Conservation (phyloP, 2,888 invertebrate genomes). For the Chrysotoxum bicinctum region DNA sequence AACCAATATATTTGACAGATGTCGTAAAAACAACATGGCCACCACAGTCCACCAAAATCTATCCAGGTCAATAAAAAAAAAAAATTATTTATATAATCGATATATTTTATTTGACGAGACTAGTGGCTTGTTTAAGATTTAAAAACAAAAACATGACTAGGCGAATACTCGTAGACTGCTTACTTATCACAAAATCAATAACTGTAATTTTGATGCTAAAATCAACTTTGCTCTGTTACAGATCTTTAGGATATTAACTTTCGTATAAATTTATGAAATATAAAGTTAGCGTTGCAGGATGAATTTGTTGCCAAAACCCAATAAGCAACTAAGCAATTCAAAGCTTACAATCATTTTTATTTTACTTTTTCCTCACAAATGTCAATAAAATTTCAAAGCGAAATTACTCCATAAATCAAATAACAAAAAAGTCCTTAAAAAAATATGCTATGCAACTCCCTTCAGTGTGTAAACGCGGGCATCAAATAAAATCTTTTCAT, state of each 20-base stretch:
- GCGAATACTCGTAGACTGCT: too few species aligned
- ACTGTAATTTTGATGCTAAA: too few species aligned
- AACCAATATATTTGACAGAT: too few species aligned
- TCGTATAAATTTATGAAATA: background rate
- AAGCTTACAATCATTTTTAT: background rate
- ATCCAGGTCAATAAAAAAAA: too few species aligned
- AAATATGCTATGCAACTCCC: background rate
- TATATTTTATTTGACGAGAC: too few species aligned
- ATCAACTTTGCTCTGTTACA: too few species aligned
- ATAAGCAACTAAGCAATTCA: background rate
- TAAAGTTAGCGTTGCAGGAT: background rate
- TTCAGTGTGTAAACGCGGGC: background rate
- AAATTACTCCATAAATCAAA: slow-evolving; percentile 26
- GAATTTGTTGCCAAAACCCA: background rate
- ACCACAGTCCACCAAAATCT: too few species aligned
- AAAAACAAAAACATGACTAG: too few species aligned
- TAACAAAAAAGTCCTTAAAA: background rate
- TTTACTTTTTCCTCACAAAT: background rate
- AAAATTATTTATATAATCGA: too few species aligned
- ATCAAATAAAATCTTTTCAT: slow-evolving; percentile 20
- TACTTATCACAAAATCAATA: too few species aligned
- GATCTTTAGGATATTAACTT: background rate
- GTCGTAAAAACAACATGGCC: too few species aligned
- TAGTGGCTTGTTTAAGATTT: too few species aligned
- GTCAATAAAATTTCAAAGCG: slow-evolving; percentile 8